Base-by-base conservation (phyloP, 2,888 invertebrate species). In the Pristionchus mayeri region DNA sequence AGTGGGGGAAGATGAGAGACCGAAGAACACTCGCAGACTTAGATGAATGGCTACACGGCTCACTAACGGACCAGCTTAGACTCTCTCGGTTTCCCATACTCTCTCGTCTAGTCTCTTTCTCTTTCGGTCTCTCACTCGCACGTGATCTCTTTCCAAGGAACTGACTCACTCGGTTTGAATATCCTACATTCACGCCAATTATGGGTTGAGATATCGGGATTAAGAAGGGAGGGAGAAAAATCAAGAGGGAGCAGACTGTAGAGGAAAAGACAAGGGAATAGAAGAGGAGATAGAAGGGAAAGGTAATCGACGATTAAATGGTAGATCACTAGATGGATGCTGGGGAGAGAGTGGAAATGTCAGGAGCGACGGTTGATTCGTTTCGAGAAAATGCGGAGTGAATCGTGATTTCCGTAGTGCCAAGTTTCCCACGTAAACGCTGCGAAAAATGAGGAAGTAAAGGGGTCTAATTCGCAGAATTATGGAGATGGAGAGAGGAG, bases 41-140 rank as follows among this genome's bases (percentile, higher is more conserved):
- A 71, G 71, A 71, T 71, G 71, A 71, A 71, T 71, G 71, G 71
- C 63, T 71, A 71, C 40, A 71, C 40, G 71, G 34, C 34, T 30
- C 34, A 34, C 63, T 63, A 63, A 63, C 63, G 63, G 34, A 34
- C 71, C n/a, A 71, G 67, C 67, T 37, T n/a, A 18, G n/a, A 9
- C 71, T 44, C 71, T 71, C 71, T 16, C 13, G 7, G 21, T 40
- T 71, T 71, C 71, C 40, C 71, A 40, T 30, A 18, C 71, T 71
- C 71, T 71, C 44, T 71, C n/a, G 71, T 13, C 44, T 6, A 44
- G 7, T 44, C 44, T 63, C 63, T 34, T 63, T 63, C 34, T 63
- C 63, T 63, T 40, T 0, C 24, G 11, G 40, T 24, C 71, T 71
- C 71, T 71, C 24, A 24, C 21, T 40, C 44, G 7, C n/a, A 9